A percentile compares a stretch with the other conserved stretches of the same genome.
Evolutionary conservation across 2,797 vertebrate genomes (phyloP).

Genomic region (Myiotriccus ornatus): DNA sequence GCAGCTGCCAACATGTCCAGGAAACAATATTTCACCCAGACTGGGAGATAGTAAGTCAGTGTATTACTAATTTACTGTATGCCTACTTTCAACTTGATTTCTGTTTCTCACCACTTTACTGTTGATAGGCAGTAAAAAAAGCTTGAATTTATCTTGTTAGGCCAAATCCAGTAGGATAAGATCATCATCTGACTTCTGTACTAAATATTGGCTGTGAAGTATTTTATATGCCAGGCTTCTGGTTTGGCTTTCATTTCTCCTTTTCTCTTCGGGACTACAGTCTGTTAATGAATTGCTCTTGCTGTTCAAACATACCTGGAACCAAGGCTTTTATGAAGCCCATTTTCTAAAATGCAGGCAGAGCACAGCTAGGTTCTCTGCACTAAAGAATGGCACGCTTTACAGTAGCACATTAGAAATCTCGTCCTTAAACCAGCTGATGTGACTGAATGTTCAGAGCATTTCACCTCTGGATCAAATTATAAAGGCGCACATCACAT

Average conservation of each 20-base stretch:
- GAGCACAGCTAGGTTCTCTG: neutral
- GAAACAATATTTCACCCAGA: constrained; percentile 80
- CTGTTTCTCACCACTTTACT: neutral
- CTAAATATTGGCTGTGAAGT: neutral
- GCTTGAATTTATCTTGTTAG: neutral
- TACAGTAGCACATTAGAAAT: neutral
- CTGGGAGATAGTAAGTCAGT: constrained; percentile 74
- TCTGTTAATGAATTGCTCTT: neutral
- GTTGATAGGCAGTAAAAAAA: neutral
- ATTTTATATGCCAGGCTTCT: neutral
- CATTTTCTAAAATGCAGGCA: neutral
- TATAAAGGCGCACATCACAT: neutral
- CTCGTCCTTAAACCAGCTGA: neutral
- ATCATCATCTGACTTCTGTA: neutral
- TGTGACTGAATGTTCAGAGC: neutral
- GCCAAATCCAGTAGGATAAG: neutral
- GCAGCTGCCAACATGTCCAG: constrained; percentile 46
- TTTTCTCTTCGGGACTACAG: neutral
- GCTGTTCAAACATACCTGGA: neutral
- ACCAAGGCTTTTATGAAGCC: neutral
- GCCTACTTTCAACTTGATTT: neutral
- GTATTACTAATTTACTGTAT: neutral
- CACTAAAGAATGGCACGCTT: neutral
- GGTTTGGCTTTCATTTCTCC: neutral
- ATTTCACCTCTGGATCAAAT: neutral